phyloP scores from a whole-genome alignment of 2,113 vertebrate species.

The Pantherophis guttatus region DNA sequence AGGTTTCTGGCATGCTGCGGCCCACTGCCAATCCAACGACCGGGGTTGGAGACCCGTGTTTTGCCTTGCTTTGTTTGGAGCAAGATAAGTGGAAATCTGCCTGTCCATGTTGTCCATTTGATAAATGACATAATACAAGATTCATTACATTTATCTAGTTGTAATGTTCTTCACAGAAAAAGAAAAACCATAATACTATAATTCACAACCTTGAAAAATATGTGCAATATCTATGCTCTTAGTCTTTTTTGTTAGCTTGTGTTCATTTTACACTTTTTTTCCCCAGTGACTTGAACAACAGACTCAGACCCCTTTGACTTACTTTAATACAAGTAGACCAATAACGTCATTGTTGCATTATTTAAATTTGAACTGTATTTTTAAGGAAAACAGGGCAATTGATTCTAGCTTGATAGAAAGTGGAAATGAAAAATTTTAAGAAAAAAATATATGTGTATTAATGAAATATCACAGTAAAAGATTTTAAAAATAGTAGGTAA shows the following conservation, averaged over 20 bases:
- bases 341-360: not conserved
- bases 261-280: not conserved
- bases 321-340: not conserved
- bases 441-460: not conserved
- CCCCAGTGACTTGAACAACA: not conserved
- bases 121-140: not conserved
- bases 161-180: not conserved
- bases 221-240: not conserved
- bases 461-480: not conserved
- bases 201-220: not conserved
- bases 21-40: not conserved
- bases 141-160: no score
- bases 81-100: constrained; percentile 46
- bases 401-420: not conserved
- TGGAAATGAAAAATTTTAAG: not conserved
- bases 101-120: not conserved
- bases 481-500: not conserved
- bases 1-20: not conserved
- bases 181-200: not conserved
- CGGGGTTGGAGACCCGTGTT: not conserved
- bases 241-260: not conserved
- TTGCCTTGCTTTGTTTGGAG: not conserved
- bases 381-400: not conserved
- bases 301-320: not conserved
- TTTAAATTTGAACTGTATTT: not conserved